Evolutionary conservation across 2,888 invertebrate genomes (phyloP), one percentile per base, ranked within the genome.

Genomic region (Tetropium fuscum): DNA sequence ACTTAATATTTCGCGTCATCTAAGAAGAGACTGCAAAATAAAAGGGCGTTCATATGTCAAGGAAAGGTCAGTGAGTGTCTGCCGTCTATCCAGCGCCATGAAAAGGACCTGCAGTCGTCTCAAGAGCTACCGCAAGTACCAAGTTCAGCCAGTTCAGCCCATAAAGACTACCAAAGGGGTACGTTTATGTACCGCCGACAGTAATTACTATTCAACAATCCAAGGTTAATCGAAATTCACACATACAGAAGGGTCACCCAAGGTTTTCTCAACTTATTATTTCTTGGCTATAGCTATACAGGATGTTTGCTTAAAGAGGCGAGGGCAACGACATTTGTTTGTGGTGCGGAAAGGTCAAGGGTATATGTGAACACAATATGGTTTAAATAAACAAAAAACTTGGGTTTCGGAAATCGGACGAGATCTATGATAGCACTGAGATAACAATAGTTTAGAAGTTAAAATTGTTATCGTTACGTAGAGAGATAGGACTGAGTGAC

Each of bases 141-240:
- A 27, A n/a, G n/a, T n/a, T n/a, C 44, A 13, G 27, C 40, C 48
- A 48, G 51, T 43, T 47, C 44, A 5, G 16, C 44, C 49, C 61
- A 41, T 32, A 58, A 56, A 60, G 59, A 63, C 70, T 67, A 63
- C 44, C 16, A 51, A 38, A 40, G 43, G 53, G 53, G 53, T 43
- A 41, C 32, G 32, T 53, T 43, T 53, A 25, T 43, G 7, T 15
- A 18, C 20, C 47, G 11, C 34, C 15, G 20, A 36, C 22, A 34
- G 20, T 48, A 15, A 44, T 27, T 15, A 36, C 38, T 48, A 48
- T 48, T 36, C 34, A 13, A 13, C 15, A 43, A 25, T 19, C 44
- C 44, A 53, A 53, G 53, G 53, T 53, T 53, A 34, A 53, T 53
- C 43, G 41, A 20, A 43, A 44, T 53, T 36, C 53, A 25, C 53